Evolutionary conservation across 2,888 invertebrate genomes (phyloP).

Genomic region (Nomada fucata): DNA sequence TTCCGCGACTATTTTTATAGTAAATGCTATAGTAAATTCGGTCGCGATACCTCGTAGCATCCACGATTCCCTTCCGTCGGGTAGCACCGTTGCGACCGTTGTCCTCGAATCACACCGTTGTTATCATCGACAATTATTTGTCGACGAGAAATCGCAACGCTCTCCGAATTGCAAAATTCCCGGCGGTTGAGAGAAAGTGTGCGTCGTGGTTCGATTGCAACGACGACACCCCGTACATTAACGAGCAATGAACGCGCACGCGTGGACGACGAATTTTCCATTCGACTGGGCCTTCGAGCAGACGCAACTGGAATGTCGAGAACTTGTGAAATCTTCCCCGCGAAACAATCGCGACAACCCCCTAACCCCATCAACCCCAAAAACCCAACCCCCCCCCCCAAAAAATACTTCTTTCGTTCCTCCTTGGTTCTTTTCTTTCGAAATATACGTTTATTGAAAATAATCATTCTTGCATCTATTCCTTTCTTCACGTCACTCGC

Average conservation of each 20-base stretch:
- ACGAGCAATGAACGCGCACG: too few species aligned
- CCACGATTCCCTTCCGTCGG: too few species aligned
- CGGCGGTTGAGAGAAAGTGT: too few species aligned
- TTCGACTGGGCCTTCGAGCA: conserved; percentile 50
- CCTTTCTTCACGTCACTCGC: conserved; percentile 59
- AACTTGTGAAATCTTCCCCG: conserved; percentile 6
- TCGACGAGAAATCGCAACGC: too few species aligned
- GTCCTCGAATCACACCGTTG: too few species aligned
- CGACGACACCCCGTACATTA: too few species aligned
- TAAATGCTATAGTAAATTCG: conserved; percentile 56
- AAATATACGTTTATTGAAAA: conserved; percentile 72
- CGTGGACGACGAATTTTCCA: conserved; percentile 54
- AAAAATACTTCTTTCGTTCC: conserved; percentile 4
- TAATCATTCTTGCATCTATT: conserved; percentile 66
- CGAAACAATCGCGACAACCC: conserved; percentile 16
- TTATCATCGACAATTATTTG: too few species aligned
- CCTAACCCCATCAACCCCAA: conserved; percentile 7
- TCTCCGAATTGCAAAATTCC: too few species aligned
- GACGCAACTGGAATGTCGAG: conserved; percentile 62
- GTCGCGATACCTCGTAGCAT: not conserved
- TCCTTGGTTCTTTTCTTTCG: conserved; percentile 44
- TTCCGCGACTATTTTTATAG: conserved; percentile 54
- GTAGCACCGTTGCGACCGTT: too few species aligned
- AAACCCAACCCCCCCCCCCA: conserved; percentile 8
- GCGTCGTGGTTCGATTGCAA: too few species aligned